Evolutionary conservation across 2,888 invertebrate genomes (phyloP), one percentile per base, ranked within the genome.

Genomic region (Gymnocheta viridis): DNA sequence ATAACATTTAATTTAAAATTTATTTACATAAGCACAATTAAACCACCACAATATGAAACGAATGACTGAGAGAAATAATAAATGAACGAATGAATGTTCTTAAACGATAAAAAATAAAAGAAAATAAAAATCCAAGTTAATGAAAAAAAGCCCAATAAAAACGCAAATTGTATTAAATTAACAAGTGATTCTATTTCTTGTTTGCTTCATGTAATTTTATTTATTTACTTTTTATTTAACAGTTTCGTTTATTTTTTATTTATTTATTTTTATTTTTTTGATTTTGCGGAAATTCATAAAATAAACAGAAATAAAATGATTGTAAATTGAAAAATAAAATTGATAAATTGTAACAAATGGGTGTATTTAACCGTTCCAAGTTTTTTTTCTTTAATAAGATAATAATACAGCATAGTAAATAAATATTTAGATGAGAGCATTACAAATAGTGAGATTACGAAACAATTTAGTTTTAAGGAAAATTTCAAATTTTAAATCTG

Each of bases 1-100:
- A 54, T 35, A 85, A 86, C 82, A 86, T 82, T 86, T 83, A 86
- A 83, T 62, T 86, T 78, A 85, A 85, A 72, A 82, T 81, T 77
- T 83, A 81, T 84, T 84, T 84, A 84, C 62, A 78, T 81, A 84
- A 84, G 81, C 67, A 58, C 84, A 84, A 84, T 84, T 84, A 84
- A 81, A 77, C 84, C 47, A 41, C 81, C 77, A 78, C 81, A 81
- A 84, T 76, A 69, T 62, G 29, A 69, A 74, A 74, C 51, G 67
- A 74, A 81, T 72, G 70, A 79, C 47, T 79, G 47, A 3, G 17
- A 32, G 38, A 69, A 69, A 54, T 38, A 41, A 58, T 49, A 44
- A 79, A 60, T 22, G 49, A 60, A 60, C n/a, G 49, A 60, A 67
- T 51, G 80, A 66, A 38, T 73, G 80, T 79, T 54, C 24, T 79